Base-by-base conservation (phyloP, 2,797 vertebrate genomes). In the Buceros bicornis region DNA sequence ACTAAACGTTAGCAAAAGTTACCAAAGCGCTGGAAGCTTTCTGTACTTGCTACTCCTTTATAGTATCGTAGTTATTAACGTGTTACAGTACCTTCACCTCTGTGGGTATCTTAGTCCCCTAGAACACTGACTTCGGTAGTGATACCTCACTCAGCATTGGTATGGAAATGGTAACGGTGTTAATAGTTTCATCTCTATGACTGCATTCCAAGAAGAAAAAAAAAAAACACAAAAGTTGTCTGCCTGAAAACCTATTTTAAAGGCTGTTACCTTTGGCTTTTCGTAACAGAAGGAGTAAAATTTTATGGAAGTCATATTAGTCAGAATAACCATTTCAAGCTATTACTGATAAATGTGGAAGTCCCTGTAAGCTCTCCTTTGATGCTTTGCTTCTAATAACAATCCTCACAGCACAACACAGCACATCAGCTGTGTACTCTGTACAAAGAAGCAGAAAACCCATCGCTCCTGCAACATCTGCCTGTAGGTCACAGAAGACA, bases 101-200 rank as follows among this genome's bases (percentile, higher is more conserved):
- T 47, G 3, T 53, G 37, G 7, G 26, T 74, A 25, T 65, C 43
- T 84, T 31, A 45, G 26, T 47, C 21, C 14, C 71, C 57, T 22
- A 60, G 28, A 13, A 58, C 17, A 24, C 8, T 28, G 6, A 66
- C 7, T 56, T 66, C n/a, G 71, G 18, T 25, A 33, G 13, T 48
- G 53, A 80, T 15, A 62, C 21, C 11, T n/a, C 65, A 74, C 61
- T 26, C 13, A 74, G 24, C 0, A 0, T 11, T 70, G 40, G 10
- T 47, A 64, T 28, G 42, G 22, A 67, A 85, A 62, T 0, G 0
- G 6, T 2, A 2, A 37, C n/a, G 19, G 33, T 56, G 26, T 65
- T 31, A 88, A 19, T 35, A 64, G 11, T 48, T 83, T 89, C 28
- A 66, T 17, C 13, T 42, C 51, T 56, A 56, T n/a, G 13, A 80